Percentiles rank a stretch among this genome's conserved stretches.
Conservation (phyloP, 2,888 invertebrate genomes). For the Pristionchus arcanus region DNA sequence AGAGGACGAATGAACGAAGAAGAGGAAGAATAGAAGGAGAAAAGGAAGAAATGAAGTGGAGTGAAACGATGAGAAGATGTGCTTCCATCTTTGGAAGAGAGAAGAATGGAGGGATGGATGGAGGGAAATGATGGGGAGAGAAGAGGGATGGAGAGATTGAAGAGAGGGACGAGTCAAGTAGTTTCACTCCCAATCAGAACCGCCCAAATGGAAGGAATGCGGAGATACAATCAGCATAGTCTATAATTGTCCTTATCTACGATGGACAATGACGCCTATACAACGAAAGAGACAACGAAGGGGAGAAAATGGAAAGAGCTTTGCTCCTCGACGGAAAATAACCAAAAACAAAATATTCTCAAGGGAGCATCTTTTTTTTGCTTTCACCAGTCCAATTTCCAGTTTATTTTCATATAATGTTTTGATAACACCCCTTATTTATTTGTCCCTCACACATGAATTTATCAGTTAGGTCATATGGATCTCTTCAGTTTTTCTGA, state of each 20-base stretch:
- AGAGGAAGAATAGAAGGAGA: constrained; percentile 25
- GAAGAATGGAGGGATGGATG: constrained; percentile 19
- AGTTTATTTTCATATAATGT: background rate
- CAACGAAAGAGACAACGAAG: background rate
- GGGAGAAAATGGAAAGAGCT: background rate
- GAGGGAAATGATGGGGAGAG: constrained; percentile 23
- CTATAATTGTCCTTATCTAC: background rate
- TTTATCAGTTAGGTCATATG: constrained; percentile 21
- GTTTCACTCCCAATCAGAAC: background rate
- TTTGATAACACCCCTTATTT: background rate
- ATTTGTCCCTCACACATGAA: constrained; percentile 29
- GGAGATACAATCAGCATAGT: background rate
- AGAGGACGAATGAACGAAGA: constrained; percentile 38
- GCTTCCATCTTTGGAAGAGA: constrained; percentile 13
- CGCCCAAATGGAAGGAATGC: background rate
- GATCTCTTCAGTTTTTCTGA: constrained; percentile 15
- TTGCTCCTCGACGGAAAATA: background rate
- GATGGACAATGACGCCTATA: background rate
- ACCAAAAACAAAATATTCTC: background rate
- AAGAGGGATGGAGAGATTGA: background rate
- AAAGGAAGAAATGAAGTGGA: constrained; percentile 19
- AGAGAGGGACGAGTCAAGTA: constrained; percentile 44
- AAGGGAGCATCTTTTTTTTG: background rate
- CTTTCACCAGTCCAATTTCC: background rate
- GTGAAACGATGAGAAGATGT: constrained; percentile 46